These are phyloP conservation scores for Eupithecia inturbata DNA, from an alignment of 2,888 invertebrate genomes.

Conservation along the genomic window DNA sequence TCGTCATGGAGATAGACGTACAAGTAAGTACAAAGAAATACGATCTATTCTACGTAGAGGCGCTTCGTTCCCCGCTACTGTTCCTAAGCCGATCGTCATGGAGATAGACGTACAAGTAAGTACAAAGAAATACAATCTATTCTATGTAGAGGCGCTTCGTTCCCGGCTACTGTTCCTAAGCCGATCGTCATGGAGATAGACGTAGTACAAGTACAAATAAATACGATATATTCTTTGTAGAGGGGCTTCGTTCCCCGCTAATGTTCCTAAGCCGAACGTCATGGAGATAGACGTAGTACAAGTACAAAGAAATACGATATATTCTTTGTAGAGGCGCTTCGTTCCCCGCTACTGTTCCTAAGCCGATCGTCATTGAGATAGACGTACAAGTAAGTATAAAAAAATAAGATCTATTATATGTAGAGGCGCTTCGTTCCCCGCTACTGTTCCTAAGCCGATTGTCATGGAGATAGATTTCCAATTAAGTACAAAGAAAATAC, in stretches of 20 bases:
- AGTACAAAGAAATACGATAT: not conserved
- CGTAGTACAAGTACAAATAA: conserved; percentile 80
- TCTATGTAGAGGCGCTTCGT: conserved; percentile 93
- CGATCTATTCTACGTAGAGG: conserved; percentile 88
- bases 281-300: conserved; percentile 89
- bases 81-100: conserved; percentile 92
- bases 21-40: conserved; percentile 80
- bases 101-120: conserved; percentile 90
- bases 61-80: conserved; percentile 92
- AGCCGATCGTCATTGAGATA: too few relatives aligned
- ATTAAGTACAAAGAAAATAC: too few relatives aligned
- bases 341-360: too few relatives aligned
- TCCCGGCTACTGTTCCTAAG: conserved; percentile 93
- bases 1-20: conserved; percentile 89
- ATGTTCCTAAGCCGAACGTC: conserved; percentile 93
- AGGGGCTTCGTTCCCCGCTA: conserved; percentile 93
- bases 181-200: conserved; percentile 92
- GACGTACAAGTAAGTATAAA: too few relatives aligned
- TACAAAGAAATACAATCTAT: conserved; percentile 92
- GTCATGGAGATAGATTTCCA: too few relatives aligned
- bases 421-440: too few relatives aligned
- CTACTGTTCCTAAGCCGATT: too few relatives aligned
- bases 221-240: conserved; percentile 85
- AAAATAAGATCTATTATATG: too few relatives aligned
- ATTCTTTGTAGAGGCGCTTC: too few relatives aligned